Conservation (phyloP, 2,888 invertebrate genomes). For the Sesamia inferens region DNA sequence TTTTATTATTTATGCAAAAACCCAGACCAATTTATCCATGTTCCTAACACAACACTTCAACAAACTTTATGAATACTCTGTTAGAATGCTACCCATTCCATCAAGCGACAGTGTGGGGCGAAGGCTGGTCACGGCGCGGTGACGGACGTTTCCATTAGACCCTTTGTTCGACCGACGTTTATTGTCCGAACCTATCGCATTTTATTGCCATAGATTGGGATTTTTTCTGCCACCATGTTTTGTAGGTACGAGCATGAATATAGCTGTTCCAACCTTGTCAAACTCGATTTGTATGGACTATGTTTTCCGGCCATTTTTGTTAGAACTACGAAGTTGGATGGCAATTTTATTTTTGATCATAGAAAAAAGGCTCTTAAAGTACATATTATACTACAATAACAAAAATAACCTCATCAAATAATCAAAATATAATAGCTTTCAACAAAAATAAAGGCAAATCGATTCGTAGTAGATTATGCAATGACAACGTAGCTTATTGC, state of each 20-base stretch:
- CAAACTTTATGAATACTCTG: slow-evolving; percentile 22
- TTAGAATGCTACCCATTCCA: slow-evolving; percentile 13
- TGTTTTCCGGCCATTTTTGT: slow-evolving; percentile 5
- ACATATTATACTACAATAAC: not conserved
- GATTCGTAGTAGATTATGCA: slow-evolving; percentile 11
- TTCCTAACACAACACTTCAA: not conserved
- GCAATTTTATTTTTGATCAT: not conserved
- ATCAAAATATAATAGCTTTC: not conserved
- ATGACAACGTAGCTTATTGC: slow-evolving; percentile 33
- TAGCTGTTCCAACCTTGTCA: slow-evolving; percentile 45
- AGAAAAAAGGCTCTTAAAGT: not conserved
- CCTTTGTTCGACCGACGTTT: slow-evolving; percentile 66
- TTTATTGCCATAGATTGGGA: slow-evolving; percentile 60
- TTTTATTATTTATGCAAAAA: not conserved
- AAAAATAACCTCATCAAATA: not conserved
- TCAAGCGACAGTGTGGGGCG: slow-evolving; percentile 33
- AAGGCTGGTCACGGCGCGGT: slow-evolving; percentile 51
- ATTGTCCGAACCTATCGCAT: slow-evolving; percentile 60
- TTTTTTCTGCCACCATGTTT: slow-evolving; percentile 51
- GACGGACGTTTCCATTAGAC: slow-evolving; percentile 69
- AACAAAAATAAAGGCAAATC: slow-evolving; percentile 35
- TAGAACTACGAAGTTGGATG: not conserved
- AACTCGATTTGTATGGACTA: slow-evolving; percentile 43
- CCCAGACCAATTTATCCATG: not conserved
- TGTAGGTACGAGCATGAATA: slow-evolving; percentile 47